phyloP scores from a whole-genome alignment of 2,888 invertebrate genomes.

The Pycnomerus fuliginosus region DNA sequence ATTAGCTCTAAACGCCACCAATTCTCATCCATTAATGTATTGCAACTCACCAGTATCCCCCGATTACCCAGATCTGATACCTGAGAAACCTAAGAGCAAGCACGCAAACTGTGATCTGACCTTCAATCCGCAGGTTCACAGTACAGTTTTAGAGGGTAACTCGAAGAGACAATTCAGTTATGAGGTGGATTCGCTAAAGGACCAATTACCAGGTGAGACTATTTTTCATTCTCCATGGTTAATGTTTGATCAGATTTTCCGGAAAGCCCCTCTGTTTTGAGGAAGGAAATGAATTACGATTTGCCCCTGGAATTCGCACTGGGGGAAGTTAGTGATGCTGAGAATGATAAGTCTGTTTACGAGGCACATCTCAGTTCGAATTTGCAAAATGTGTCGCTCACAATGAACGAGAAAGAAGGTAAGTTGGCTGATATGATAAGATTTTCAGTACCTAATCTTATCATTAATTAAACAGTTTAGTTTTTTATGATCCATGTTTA shows the following conservation, averaged over 20 bases:
- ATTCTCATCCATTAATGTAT: conserved; percentile 52
- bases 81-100: conserved; percentile 43
- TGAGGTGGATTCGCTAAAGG: conserved; percentile 32
- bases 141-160: conserved; percentile 34
- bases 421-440: conserved; percentile 7
- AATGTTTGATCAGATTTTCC: conserved; percentile 51
- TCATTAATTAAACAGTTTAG: background rate
- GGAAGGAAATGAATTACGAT: conserved; percentile 57
- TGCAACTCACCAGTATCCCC: conserved; percentile 45
- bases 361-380: conserved; percentile 56
- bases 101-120: conserved; percentile 33
- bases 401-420: conserved; percentile 54
- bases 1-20: conserved; percentile 43
- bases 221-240: background rate
- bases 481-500: too few relatives aligned
- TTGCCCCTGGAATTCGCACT: conserved; percentile 58
- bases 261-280: conserved; percentile 60
- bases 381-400: conserved; percentile 54
- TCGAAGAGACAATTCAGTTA: conserved; percentile 17
- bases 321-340: conserved; percentile 50
- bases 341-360: conserved; percentile 56
- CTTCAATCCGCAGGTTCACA: conserved; percentile 46
- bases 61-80: conserved; percentile 50
- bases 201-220: background rate
- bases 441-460: background rate